A percentile compares a stretch with the other conserved stretches of the same genome.
Evolutionary conservation across 2,888 invertebrate species (phyloP).

Genomic region (Dicyrtoma fusca): DNA sequence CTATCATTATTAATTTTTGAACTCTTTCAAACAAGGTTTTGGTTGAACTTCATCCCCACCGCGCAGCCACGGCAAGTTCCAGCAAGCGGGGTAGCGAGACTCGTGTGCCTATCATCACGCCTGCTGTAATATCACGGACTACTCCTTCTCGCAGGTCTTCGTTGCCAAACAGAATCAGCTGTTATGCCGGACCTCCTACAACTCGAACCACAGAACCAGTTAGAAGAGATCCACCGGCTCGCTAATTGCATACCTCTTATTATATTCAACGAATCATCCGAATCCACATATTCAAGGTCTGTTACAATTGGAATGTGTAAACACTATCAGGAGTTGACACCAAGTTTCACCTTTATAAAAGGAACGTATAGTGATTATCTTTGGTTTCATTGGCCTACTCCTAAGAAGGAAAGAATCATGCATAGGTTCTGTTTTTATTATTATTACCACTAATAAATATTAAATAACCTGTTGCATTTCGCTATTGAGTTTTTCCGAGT

Average conservation of each 20-base stretch:
- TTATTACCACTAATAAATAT: no score
- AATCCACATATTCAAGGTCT: no score
- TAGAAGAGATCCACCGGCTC: conserved; percentile 26
- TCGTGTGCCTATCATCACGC: conserved; percentile 2
- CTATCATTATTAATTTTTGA: neutral
- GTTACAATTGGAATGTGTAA: no score
- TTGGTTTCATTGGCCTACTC: no score
- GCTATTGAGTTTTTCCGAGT: no score
- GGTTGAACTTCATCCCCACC: conserved; percentile 33
- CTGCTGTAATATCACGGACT: conserved; percentile 1
- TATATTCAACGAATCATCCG: no score
- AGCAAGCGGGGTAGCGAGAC: conserved; percentile 20
- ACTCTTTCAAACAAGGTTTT: conserved; percentile 15
- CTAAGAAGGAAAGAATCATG: no score
- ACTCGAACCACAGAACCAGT: conserved; percentile 16
- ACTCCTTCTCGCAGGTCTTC: conserved; percentile 30
- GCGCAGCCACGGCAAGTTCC: neutral
- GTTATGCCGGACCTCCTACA: conserved; percentile 27
- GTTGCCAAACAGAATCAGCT: conserved; percentile 34
- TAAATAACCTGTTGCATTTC: no score
- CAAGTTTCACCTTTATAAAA: no score
- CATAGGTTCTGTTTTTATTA: no score
- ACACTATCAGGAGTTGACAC: no score
- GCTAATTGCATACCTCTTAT: conserved; percentile 2
- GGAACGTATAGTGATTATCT: no score